Base-by-base conservation (phyloP, 2,113 vertebrate genomes). In the Circaetus cinerascens region DNA sequence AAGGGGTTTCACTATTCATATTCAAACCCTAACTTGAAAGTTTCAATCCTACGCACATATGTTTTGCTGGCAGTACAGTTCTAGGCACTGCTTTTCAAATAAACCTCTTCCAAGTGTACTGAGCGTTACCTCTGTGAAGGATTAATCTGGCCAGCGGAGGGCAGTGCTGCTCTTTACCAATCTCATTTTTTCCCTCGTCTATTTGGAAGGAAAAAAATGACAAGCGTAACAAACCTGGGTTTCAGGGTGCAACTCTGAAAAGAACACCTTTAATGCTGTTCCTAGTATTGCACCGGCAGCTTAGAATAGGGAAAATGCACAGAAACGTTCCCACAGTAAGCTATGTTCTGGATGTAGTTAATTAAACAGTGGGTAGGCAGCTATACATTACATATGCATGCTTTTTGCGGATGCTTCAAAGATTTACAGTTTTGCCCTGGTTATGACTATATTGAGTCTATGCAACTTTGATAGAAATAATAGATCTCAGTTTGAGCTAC, bases 141-240 rank as follows among this genome's bases (percentile, higher is more conserved):
- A 80, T 59, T 15, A 10, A 66, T 87, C 12, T 74, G 32, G 22
- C 93, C 97, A 97, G 89, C 1, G 4, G 97, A 93, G 96, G 90
- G 94, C 96, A 96, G 73, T 94, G 88, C 38, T 97, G 90, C 91
- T 95, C 96, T 97, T 96, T 45, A n/a, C 22, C 72, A 92, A 74
- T 3, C 21, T 30, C 3, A 0, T 8, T 6, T 38, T 77, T 45
- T 57, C 0, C 4, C 29, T 18, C 19, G 0, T 8, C 18, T 25
- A 2, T 22, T 67, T 36, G 27, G 19, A 87, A 48, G 2, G 0
- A 0, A 29, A 36, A 59, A 84, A 84, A 60, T 8, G 2, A 20
- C 7, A 27, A 64, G 36, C 1, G 0, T 43, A 14, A 38, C 41
- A 55, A 86, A 41, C 3, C 21, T 7, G 46, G 3, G 13, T 66